These are phyloP conservation scores for Notechis scutatus DNA, from an alignment of 2,113 vertebrate genomes.

Conservation along the genomic window DNA sequence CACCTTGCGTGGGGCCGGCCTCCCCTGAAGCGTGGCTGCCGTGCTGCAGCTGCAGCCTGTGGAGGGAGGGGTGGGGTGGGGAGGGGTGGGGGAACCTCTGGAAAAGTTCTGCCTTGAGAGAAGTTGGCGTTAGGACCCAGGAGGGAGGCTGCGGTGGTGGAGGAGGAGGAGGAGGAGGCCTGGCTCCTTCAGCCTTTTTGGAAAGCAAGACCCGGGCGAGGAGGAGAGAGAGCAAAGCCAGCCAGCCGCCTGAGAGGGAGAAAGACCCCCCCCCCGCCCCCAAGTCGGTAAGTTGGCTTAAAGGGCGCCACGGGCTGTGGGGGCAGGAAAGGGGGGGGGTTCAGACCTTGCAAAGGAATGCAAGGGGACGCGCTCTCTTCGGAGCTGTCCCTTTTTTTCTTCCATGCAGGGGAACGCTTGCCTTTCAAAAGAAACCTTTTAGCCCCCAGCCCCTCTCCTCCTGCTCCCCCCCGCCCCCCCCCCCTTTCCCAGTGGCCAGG, in stretches of 20 bases:
- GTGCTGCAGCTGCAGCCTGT: neutral
- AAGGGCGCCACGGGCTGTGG: neutral
- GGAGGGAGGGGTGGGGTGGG: too few species aligned
- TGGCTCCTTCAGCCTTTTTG: neutral
- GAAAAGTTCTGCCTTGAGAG: neutral
- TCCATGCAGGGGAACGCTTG: neutral
- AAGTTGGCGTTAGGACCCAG: neutral
- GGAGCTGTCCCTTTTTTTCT: neutral
- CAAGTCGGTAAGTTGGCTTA: neutral
- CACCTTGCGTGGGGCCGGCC: neutral
- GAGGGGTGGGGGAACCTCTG: neutral
- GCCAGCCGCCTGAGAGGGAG: neutral
- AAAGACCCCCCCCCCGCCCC: neutral
- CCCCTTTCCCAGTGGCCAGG: neutral
- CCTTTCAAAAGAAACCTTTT: neutral
- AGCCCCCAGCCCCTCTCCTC: neutral
- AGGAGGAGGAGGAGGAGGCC: neutral
- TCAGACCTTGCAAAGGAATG: neutral
- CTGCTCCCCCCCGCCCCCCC: neutral
- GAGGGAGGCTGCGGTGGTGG: neutral
- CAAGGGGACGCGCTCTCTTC: rapidly evolving
- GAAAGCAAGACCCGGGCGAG: neutral
- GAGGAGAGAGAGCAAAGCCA: neutral
- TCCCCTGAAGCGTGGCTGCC: neutral
- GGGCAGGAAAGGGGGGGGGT: too few species aligned